These are phyloP conservation scores for Lasioglossum malachurum DNA, from an alignment of 2,888 invertebrate genomes.

Conservation along the genomic window DNA sequence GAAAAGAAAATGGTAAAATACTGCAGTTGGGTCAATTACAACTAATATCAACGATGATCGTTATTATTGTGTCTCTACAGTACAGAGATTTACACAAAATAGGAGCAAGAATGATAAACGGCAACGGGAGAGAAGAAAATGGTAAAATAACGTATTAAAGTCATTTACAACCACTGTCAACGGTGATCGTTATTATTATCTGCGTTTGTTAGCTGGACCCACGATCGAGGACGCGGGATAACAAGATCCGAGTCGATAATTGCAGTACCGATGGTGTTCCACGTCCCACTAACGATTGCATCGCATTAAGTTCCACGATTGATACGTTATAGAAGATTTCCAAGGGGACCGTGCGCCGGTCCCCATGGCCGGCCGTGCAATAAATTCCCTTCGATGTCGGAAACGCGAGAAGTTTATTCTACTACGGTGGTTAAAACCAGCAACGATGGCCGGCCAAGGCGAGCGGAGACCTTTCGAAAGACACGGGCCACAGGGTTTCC, in stretches of 20 bases:
- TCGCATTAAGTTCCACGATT: conserved; percentile 25
- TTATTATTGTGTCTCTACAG: no score
- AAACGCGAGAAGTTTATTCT: conserved; percentile 1
- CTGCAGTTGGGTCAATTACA: not conserved
- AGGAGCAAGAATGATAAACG: not conserved
- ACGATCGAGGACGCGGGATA: not conserved
- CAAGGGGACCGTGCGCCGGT: not conserved
- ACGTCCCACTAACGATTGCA: not conserved
- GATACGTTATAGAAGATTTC: conserved; percentile 13
- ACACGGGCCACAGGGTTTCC: not conserved
- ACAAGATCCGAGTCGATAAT: conserved; percentile 19
- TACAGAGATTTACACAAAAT: not conserved
- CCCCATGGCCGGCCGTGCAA: not conserved
- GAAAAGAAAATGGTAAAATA: not conserved
- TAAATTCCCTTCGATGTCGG: conserved; percentile 14
- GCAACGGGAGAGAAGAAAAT: not conserved
- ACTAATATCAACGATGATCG: not conserved
- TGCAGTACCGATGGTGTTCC: not conserved
- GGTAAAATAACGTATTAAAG: not conserved
- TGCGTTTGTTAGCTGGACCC: not conserved
- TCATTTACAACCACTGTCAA: not conserved
- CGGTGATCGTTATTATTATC: not conserved
- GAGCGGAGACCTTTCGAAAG: not conserved
- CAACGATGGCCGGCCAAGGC: not conserved
- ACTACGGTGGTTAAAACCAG: not conserved